phyloP scores from a whole-genome alignment of 1,140 invertebrate genomes.

The Antheraea pernyi region DNA sequence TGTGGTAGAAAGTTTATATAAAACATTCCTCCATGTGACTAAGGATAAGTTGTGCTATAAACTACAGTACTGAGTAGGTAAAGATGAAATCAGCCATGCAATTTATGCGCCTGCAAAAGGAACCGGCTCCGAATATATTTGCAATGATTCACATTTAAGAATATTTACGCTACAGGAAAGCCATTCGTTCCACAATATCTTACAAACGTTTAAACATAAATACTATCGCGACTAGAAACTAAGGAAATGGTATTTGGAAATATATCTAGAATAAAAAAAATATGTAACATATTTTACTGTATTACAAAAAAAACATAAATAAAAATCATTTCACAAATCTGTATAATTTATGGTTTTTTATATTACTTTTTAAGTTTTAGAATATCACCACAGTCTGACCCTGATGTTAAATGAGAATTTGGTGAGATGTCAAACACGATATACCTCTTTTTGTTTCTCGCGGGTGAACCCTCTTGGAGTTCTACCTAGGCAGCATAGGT shows the following conservation, averaged over 20 bases:
- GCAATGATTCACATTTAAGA: background rate
- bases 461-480: too few relatives aligned
- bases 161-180: conserved; percentile 2
- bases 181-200: background rate
- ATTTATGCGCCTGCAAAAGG: conserved; percentile 13
- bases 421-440: too few relatives aligned
- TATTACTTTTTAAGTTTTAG: too few relatives aligned
- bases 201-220: background rate
- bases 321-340: too few relatives aligned
- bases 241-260: background rate
- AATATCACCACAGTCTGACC: too few relatives aligned
- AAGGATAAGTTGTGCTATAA: conserved; percentile 39
- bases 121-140: conserved; percentile 45
- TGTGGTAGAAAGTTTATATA: conserved; percentile 9
- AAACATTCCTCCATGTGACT: conserved; percentile 49
- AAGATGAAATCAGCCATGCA: conserved; percentile 4
- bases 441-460: too few relatives aligned
- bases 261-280: too few relatives aligned
- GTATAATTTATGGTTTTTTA: too few relatives aligned
- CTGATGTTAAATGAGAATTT: too few relatives aligned
- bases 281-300: too few relatives aligned
- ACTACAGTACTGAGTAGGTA: background rate
- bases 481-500: too few relatives aligned
- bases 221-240: background rate
- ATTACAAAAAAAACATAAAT: too few relatives aligned